These are phyloP conservation scores for Machaerirhynchus nigripectus DNA, from an alignment of 2,113 vertebrate species.

Conservation along the genomic window DNA sequence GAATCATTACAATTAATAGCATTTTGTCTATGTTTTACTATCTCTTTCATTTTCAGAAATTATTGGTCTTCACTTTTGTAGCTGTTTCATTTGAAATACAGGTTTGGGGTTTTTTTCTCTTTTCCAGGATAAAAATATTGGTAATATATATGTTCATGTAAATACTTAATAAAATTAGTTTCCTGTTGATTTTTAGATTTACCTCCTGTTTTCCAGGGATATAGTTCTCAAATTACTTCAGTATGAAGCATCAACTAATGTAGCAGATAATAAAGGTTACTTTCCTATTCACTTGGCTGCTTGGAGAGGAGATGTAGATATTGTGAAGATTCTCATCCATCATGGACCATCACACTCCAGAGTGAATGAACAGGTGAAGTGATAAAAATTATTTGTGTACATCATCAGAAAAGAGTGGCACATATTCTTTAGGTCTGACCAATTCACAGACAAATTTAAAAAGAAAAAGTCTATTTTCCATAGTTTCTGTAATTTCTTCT, in stretches of 20 bases:
- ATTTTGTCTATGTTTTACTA: neutral
- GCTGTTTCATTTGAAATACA: neutral
- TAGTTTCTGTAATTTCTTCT: neutral
- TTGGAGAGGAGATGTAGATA: slow-evolving; percentile 95
- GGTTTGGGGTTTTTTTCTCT: neutral
- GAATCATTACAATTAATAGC: neutral
- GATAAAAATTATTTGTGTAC: slow-evolving; percentile 20
- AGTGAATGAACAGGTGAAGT: slow-evolving; percentile 92
- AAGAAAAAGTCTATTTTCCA: neutral
- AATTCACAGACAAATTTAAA: neutral
- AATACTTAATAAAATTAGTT: neutral
- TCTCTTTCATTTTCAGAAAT: neutral
- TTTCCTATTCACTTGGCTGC: slow-evolving; percentile 96
- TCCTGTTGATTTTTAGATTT: slow-evolving; percentile 9
- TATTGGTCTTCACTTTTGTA: neutral
- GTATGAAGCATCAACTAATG: slow-evolving; percentile 91
- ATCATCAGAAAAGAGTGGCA: neutral
- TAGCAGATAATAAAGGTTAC: slow-evolving; percentile 95
- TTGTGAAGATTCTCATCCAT: slow-evolving; percentile 94
- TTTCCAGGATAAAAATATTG: neutral
- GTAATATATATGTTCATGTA: neutral
- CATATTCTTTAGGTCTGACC: slow-evolving; percentile 7
- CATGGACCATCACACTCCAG: slow-evolving; percentile 91
- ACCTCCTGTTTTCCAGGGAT: slow-evolving; percentile 76
- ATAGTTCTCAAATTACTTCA: slow-evolving; percentile 96